Conservation (phyloP, 2,797 vertebrate genomes). For the Acropternis orthonyx region DNA sequence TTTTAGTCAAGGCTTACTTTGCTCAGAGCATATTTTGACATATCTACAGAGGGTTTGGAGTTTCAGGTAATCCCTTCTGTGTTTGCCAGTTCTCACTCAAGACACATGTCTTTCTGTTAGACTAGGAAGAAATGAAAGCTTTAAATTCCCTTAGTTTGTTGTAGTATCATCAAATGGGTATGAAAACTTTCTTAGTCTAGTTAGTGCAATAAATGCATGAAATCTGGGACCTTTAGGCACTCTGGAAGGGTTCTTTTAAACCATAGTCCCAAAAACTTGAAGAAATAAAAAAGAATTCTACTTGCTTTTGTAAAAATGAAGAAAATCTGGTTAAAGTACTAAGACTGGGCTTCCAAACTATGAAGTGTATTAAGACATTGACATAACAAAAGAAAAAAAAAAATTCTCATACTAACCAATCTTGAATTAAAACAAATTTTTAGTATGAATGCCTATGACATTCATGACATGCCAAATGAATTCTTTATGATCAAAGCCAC, state of each 20-base stretch:
- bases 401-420: constrained; percentile 72
- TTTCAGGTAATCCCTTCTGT: constrained; percentile 54
- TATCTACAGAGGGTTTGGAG: constrained; percentile 42
- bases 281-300: not conserved
- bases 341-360: not conserved
- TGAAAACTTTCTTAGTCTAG: not conserved
- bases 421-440: constrained; percentile 68
- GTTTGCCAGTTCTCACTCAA: not conserved
- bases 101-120: constrained; percentile 24
- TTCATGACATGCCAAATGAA: constrained; percentile 74
- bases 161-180: not conserved
- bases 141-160: constrained; percentile 20
- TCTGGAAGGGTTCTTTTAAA: not conserved
- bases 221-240: not conserved
- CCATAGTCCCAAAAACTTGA: not conserved
- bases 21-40: constrained; percentile 36
- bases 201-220: not conserved
- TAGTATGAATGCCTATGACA: constrained; percentile 68
- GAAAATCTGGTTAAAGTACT: not conserved
- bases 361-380: constrained; percentile 20
- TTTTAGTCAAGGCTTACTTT: constrained; percentile 62
- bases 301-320: not conserved
- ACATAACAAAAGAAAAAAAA: constrained; percentile 65
- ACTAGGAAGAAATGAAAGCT: not conserved
- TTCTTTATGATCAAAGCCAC: constrained; percentile 78